Evolutionary conservation across 2,797 vertebrate species (phyloP).

Genomic region (Kryptolebias ocellatus): DNA sequence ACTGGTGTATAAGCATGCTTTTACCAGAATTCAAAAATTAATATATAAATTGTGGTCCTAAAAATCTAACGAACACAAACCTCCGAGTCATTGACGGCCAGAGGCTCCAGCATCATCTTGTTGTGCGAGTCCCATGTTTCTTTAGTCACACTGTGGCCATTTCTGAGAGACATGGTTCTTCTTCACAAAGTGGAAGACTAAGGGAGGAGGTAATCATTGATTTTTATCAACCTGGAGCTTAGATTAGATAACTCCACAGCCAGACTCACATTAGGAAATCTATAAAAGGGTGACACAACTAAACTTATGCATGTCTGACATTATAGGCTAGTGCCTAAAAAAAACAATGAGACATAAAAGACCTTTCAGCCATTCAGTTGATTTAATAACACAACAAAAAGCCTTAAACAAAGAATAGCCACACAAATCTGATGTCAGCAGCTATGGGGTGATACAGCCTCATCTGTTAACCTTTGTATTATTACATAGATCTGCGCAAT

Average conservation of each 20-base stretch:
- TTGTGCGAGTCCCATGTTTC: constrained; percentile 89
- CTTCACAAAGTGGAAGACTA: constrained; percentile 29
- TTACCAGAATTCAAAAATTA: no score
- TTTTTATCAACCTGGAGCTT: no score
- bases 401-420: constrained; percentile 3
- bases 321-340: neutral
- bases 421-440: neutral
- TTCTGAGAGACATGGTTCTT: constrained; percentile 76
- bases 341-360: neutral
- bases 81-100: constrained; percentile 87
- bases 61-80: constrained; percentile 67
- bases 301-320: neutral
- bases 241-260: no score
- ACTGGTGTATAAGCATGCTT: no score
- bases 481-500: neutral
- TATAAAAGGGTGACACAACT: neutral
- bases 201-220: neutral
- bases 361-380: no score
- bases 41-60: neutral
- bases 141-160: constrained; percentile 47
- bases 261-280: neutral
- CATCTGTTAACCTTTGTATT: constrained; percentile 40
- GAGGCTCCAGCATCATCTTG: constrained; percentile 89
- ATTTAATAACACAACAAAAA: constrained; percentile 3
- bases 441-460: neutral